Evolutionary conservation across 2,113 vertebrate species (phyloP), one percentile per base, ranked within the genome.

Genomic region (Microcebus lehilahytsara): DNA sequence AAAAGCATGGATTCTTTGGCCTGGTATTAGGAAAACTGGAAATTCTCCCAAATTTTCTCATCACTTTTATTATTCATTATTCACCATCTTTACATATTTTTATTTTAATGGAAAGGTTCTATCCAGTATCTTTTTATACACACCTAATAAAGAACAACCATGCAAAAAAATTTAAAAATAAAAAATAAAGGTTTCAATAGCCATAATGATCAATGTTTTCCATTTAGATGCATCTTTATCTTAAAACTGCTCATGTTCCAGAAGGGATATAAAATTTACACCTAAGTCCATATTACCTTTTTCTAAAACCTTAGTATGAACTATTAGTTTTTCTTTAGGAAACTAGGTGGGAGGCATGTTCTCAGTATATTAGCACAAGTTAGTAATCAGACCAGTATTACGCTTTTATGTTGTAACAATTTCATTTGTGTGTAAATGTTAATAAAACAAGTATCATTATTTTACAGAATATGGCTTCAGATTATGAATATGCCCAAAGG

Each of bases 391-490:
- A 37, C 9, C 19, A 78, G 1, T 25, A 49, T 51, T 71, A 30
- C 53, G 23, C 14, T 97, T 81, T 92, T 69, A 56, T 42, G 14
- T 92, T 85, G 30, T 66, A 92, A 42, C 40, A 92, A 93, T 88
- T 92, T 96, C 83, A 58, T 90, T 53, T 83, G 66, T n/a, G 5
- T 62, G 20, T 91, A 95, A 96, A 11, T 87, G 25, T 13, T 85
- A 78, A 53, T 77, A 93, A 96, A 96, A 69, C 20, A 92, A 84
- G 32, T 53, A 53, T 85, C n/a, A 77, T 4, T 92, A 27, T 97
- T 93, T 88, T 83, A 84, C 46, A 87, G 40, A 51, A n/a, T 60
- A 78, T 37, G 37, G 0, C 60, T 96, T 95, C 83, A 93, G 20
- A 85, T 85, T 74, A 91, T 58, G 85, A 92, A 92, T 78, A 89